Evolutionary conservation across 2,797 vertebrate genomes (phyloP).

Genomic region (Lagocephalus sceleratus): DNA sequence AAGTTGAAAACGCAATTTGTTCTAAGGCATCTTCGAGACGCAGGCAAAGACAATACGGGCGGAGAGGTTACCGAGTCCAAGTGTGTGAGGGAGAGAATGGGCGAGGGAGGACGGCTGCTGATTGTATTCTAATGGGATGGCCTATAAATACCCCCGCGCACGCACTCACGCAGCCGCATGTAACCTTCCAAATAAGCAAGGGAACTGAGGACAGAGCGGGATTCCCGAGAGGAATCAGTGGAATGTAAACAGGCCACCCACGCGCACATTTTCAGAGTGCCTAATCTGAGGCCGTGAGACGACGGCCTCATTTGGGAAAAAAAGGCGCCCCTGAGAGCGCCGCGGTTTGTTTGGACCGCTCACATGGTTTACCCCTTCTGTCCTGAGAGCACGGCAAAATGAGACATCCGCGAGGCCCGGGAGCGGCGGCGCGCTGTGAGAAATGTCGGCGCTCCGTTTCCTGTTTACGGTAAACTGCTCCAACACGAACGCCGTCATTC

Average conservation of each 20-base stretch:
- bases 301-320: slow-evolving; percentile 49
- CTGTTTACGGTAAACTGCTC: neutral
- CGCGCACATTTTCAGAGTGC: slow-evolving; percentile 13
- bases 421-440: too few relatives aligned
- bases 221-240: slow-evolving; percentile 52
- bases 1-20: neutral
- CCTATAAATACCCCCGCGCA: slow-evolving; percentile 47
- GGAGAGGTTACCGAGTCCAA: slow-evolving; percentile 26
- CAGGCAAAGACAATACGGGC: too few relatives aligned
- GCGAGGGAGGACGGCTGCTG: slow-evolving; percentile 15
- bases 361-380: slow-evolving; percentile 26
- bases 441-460: too few relatives aligned
- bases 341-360: slow-evolving; percentile 27
- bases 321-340: slow-evolving; percentile 1
- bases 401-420: neutral
- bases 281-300: slow-evolving; percentile 44
- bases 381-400: slow-evolving; percentile 7
- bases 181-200: slow-evolving; percentile 22
- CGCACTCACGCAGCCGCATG: slow-evolving; percentile 9
- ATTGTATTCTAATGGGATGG: slow-evolving; percentile 29
- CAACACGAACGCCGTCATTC: too few relatives aligned
- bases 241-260: slow-evolving; percentile 64
- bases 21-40: too few relatives aligned
- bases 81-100: neutral
- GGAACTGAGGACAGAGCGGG: slow-evolving; percentile 32